Base-by-base conservation (phyloP, 2,113 vertebrate species). In the Pteronura brasiliensis region DNA sequence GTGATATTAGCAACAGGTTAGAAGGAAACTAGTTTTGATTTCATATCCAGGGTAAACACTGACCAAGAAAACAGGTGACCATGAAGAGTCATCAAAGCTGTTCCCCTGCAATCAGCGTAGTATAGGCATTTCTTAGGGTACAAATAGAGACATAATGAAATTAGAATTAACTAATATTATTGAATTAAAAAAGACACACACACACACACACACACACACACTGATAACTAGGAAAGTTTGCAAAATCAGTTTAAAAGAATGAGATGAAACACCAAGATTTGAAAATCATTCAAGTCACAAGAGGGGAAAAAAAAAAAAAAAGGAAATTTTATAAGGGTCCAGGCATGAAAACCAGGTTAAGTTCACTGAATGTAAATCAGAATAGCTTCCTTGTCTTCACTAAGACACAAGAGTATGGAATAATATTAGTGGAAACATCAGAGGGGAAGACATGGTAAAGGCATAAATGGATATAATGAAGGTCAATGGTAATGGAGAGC, bases 301-400 rank as follows among this genome's bases (percentile, higher is more conserved):
- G 44, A 15, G n/a, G 6, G 21, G n/a, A n/a, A 57, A 8, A 57
- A 55, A 4, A 21, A 77, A 44, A 36, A 63, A 65, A 29, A 74
- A 25, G 47, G 6, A 87, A 91, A 81, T 84, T 57, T 95, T 65
- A 57, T 76, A 80, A 86, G 76, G 79, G 57, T n/a, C 52, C 18
- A 77, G 72, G 93, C n/a, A 83, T 34, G 12, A 96, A 96, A 93
- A 63, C 4, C 39, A 63, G n/a, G 74, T 82, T 39, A 87, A 61
- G 55, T 17, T 97, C 80, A 90, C 34, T 34, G 34, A 72, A 83
- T 79, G 39, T 21, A 95, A 87, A 76, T 77, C 52, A 65, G 42
- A 88, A 69, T 7, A 79, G 36, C 69, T 95, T 63, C 1, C 13
- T 31, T 95, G 87, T 81, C 74, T 71, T 87, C 61, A 55, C 15